A percentile compares a stretch with the other conserved stretches of the same genome.
Evolutionary conservation across 2,113 vertebrate species (phyloP).

Genomic region (Oxyruncus cristatus): DNA sequence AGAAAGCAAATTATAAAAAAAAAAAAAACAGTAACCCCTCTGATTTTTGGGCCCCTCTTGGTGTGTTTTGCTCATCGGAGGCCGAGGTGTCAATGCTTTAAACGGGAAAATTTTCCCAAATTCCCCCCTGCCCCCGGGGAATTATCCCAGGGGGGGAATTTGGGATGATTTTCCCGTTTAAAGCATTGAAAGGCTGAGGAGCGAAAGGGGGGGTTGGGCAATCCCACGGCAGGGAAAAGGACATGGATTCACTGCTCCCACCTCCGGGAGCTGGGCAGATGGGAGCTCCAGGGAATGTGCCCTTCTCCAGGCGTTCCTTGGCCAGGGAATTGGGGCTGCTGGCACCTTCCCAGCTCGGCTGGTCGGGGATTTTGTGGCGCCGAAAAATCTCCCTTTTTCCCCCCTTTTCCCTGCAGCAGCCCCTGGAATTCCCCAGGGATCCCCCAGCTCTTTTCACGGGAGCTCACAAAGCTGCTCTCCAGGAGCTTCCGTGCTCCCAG

Average conservation of each 20-base stretch:
- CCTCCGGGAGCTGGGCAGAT: fast-evolving
- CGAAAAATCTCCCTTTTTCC: background rate
- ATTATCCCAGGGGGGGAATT: too few relatives aligned
- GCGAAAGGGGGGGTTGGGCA: background rate
- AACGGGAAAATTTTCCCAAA: too few relatives aligned
- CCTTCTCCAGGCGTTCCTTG: background rate
- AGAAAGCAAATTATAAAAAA: background rate
- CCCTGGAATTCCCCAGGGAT: fast-evolving
- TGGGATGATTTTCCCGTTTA: background rate
- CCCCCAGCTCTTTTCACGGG: background rate
- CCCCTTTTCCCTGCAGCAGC: background rate
- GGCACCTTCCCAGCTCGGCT: too few relatives aligned
- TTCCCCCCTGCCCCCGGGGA: too few relatives aligned
- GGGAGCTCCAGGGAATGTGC: background rate
- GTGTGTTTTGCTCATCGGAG: background rate
- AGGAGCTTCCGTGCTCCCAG: fast-evolving
- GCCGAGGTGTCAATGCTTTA: too few relatives aligned
- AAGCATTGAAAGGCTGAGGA: background rate
- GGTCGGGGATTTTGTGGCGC: too few relatives aligned
- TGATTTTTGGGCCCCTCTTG: background rate
- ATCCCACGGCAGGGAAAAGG: background rate
- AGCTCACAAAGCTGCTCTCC: background rate
- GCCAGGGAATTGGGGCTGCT: too few relatives aligned
- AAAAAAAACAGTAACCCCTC: too few relatives aligned
- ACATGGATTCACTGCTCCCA: fast-evolving